A percentile compares a stretch with the other conserved stretches of the same genome.
These are phyloP conservation scores for Manis pentadactyla DNA, from an alignment of 2,797 vertebrate species.

Conservation along the genomic window DNA sequence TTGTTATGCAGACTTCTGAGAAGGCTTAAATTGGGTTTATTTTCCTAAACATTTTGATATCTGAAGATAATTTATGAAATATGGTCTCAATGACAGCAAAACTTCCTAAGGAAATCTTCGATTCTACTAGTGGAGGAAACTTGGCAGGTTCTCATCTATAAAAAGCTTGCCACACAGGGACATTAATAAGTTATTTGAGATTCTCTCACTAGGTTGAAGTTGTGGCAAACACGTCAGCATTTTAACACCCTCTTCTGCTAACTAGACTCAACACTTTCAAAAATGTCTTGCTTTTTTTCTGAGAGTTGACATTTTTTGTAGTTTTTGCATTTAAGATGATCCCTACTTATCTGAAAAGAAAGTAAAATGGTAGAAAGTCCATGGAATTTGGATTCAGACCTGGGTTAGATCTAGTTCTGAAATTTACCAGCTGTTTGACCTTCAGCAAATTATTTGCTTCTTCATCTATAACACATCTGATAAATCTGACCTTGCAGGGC, in stretches of 20 bases:
- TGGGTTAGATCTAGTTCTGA: neutral
- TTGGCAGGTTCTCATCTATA: constrained; percentile 14
- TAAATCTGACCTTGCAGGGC: neutral
- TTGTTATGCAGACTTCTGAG: neutral
- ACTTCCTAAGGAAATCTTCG: constrained; percentile 26
- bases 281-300: constrained; percentile 23
- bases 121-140: constrained; percentile 50
- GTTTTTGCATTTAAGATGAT: constrained; percentile 40
- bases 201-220: constrained; percentile 13
- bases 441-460: constrained; percentile 8
- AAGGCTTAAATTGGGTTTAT: constrained; percentile 22
- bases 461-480: neutral
- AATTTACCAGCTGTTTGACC: neutral
- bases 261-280: constrained; percentile 53
- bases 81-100: constrained; percentile 43
- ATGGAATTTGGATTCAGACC: neutral
- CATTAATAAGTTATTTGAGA: constrained; percentile 23
- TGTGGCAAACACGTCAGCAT: constrained; percentile 46
- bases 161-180: constrained; percentile 59
- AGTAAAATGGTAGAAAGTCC: neutral
- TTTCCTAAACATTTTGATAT: constrained; percentile 58
- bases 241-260: constrained; percentile 66
- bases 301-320: constrained; percentile 1
- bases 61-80: constrained; percentile 54
- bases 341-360: constrained; percentile 8